phyloP scores from a whole-genome alignment of 2,113 vertebrate genomes.

The Tragelaphus scriptus region DNA sequence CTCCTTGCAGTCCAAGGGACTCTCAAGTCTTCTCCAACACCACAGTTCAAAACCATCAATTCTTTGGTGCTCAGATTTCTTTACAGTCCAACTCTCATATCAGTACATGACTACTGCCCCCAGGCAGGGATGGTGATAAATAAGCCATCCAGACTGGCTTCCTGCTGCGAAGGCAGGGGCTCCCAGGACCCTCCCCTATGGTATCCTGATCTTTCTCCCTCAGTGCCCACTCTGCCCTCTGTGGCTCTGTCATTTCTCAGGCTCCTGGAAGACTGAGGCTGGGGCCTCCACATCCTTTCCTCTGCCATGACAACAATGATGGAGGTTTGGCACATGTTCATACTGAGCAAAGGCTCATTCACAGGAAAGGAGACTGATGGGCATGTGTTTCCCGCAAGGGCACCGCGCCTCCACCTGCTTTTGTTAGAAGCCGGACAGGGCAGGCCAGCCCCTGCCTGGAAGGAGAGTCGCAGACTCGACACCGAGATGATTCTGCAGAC shows the following conservation, averaged over 20 bases:
- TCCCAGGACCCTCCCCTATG: background rate
- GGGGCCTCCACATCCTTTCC: background rate
- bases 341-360: background rate
- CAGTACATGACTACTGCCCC: background rate
- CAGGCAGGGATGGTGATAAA: background rate
- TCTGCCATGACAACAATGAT: background rate
- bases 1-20: background rate
- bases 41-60: background rate
- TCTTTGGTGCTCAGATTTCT: background rate
- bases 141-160: background rate
- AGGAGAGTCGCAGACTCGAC: rapidly evolving
- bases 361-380: background rate
- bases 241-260: background rate
- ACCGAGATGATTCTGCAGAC: background rate
- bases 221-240: background rate
- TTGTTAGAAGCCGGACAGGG: background rate
- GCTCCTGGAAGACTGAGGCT: background rate
- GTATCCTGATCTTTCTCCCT: background rate
- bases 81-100: background rate
- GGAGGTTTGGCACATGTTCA: background rate
- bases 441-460: background rate
- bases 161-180: background rate
- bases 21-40: background rate
- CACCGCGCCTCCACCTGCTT: background rate
- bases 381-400: background rate